Conservation (phyloP, 1,140 invertebrate species). For the Dinothrombium tinctorium region DNA sequence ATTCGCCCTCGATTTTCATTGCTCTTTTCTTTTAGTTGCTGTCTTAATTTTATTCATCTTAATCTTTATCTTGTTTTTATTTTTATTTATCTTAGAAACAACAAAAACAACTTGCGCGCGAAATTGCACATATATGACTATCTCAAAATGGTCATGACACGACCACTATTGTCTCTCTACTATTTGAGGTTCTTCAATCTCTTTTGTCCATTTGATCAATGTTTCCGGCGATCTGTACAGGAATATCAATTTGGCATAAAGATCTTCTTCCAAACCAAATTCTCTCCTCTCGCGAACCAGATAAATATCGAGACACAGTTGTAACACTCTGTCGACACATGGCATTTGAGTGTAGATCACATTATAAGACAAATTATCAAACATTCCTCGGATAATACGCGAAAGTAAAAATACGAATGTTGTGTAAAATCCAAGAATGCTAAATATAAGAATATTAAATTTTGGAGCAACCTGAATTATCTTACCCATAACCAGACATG, state of each 20-base stretch:
- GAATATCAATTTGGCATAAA: conserved; percentile 96
- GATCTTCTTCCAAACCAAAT: conserved; percentile 79
- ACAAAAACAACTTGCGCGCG: too few species aligned
- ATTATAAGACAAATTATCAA: conserved; percentile 55
- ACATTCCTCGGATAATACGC: conserved; percentile 57
- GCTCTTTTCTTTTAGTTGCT: too few species aligned
- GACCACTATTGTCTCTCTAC: too few species aligned
- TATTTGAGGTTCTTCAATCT: not conserved
- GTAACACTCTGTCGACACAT: conserved; percentile 72
- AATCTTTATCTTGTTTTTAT: too few species aligned
- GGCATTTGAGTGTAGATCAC: conserved; percentile 96
- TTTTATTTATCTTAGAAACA: too few species aligned
- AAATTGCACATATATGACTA: too few species aligned
- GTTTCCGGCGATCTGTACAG: conserved; percentile 92
- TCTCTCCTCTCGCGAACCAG: conserved; percentile 84
- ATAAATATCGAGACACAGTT: conserved; percentile 84
- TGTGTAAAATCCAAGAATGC: conserved; percentile 89
- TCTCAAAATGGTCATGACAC: too few species aligned
- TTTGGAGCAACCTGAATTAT: too few species aligned
- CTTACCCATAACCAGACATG: conserved; percentile 77
- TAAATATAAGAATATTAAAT: conserved; percentile 26
- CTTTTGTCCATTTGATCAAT: conserved; percentile 69
- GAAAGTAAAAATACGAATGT: conserved; percentile 84
- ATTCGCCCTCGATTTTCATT: too few species aligned
- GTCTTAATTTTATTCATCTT: too few species aligned